phyloP scores from a whole-genome alignment of 2,797 vertebrate species.

The Pseudochirops cupreus region DNA sequence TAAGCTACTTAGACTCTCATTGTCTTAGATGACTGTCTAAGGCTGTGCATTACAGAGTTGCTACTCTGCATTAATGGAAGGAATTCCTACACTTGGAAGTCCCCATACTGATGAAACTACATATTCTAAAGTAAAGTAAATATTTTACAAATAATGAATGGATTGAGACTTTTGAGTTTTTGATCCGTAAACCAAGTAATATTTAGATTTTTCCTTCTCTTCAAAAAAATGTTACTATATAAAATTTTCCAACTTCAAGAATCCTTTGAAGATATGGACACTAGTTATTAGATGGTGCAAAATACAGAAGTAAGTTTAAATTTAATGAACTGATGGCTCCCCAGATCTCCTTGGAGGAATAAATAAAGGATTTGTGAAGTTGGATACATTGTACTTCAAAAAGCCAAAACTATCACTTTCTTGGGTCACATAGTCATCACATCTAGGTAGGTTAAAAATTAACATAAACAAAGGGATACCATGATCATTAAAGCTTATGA shows the following conservation, averaged over 20 bases:
- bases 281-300: background rate
- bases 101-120: no score
- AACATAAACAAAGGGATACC: background rate
- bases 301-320: background rate
- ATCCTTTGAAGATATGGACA: background rate
- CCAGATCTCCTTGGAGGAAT: background rate
- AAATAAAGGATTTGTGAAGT: background rate
- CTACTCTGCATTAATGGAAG: background rate
- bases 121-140: background rate
- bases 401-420: background rate
- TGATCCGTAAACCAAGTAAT: background rate
- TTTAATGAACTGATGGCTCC: background rate
- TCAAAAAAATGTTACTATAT: background rate
- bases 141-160: background rate
- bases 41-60: background rate
- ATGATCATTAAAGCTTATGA: background rate
- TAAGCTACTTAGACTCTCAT: background rate
- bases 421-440: background rate
- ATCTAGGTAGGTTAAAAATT: background rate
- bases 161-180: background rate
- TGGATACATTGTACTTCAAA: background rate
- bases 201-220: background rate
- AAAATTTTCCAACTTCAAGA: conserved; percentile 14
- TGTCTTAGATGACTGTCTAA: background rate
- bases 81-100: background rate